phyloP scores from a whole-genome alignment of 2,797 vertebrate genomes.

The Myiotriccus ornatus region DNA sequence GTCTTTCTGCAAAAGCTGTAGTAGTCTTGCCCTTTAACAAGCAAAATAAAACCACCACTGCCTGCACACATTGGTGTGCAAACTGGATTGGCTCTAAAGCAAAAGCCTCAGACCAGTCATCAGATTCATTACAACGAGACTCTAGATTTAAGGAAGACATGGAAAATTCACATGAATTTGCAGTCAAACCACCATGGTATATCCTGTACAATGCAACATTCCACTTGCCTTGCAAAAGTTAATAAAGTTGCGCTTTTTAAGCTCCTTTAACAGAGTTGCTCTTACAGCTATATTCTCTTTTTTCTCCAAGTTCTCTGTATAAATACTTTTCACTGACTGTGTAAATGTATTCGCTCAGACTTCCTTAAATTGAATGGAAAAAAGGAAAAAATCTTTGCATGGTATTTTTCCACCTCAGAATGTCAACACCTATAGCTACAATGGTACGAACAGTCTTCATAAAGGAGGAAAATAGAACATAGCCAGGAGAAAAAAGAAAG shows the following conservation, averaged over 20 bases:
- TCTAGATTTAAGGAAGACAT: neutral
- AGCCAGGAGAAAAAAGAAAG: neutral
- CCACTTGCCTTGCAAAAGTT: neutral
- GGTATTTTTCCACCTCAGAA: neutral
- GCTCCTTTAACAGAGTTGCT: neutral
- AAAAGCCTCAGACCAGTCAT: neutral
- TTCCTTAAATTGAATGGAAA: neutral
- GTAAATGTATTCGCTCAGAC: neutral
- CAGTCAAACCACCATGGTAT: neutral
- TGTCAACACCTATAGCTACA: neutral
- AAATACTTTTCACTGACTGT: neutral
- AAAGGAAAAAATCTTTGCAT: neutral
- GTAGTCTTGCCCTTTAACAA: neutral
- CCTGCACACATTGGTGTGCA: neutral
- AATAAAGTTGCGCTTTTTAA: neutral
- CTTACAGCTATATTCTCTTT: neutral
- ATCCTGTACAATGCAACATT: neutral
- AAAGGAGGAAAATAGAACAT: neutral
- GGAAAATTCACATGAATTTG: neutral
- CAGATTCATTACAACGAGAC: neutral
- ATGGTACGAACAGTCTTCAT: accelerated
- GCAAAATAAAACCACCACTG: neutral
- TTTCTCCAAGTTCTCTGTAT: neutral
- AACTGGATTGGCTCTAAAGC: neutral
- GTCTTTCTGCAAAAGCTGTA: neutral